Evolutionary conservation across 2,797 vertebrate species (phyloP).

Genomic region (Oryzias dopingdopingensis): DNA sequence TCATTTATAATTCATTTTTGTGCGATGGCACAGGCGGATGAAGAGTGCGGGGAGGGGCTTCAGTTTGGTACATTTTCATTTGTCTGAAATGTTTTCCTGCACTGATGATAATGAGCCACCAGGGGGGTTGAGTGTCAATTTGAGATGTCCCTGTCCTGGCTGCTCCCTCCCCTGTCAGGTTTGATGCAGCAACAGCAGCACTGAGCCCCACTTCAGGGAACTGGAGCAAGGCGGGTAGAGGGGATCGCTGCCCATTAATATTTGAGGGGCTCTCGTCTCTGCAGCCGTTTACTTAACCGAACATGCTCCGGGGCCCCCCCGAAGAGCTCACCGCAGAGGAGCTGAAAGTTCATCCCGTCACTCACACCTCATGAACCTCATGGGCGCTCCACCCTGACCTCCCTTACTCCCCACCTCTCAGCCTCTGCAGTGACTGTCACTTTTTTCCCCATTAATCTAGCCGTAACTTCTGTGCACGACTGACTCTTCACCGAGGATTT

Average conservation of each 20-base stretch:
- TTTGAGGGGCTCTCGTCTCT: constrained; percentile 68
- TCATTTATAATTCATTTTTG: constrained; percentile 75
- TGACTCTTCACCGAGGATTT: constrained; percentile 22
- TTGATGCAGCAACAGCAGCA: constrained; percentile 18
- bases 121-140: constrained; percentile 21
- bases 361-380: constrained; percentile 40
- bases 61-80: constrained; percentile 55
- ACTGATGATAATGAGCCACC: constrained; percentile 34
- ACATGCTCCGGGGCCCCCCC: constrained; percentile 62
- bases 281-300: constrained; percentile 78
- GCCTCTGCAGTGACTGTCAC: constrained; percentile 46
- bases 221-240: constrained; percentile 40
- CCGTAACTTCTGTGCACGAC: constrained; percentile 5
- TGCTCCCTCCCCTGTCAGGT: constrained; percentile 15
- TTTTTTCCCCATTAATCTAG: constrained; percentile 21
- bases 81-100: constrained; percentile 32
- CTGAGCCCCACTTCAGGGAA: constrained; percentile 42
- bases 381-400: constrained; percentile 36
- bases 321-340: constrained; percentile 47
- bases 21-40: constrained; percentile 51
- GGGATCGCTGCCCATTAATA: constrained; percentile 70
- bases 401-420: constrained; percentile 53
- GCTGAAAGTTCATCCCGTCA: constrained; percentile 64
- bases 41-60: constrained; percentile 22
- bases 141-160: not conserved